Evolutionary conservation across 2,797 vertebrate genomes (phyloP), one percentile per base, ranked within the genome.

Genomic region (Aphelocoma californica): DNA sequence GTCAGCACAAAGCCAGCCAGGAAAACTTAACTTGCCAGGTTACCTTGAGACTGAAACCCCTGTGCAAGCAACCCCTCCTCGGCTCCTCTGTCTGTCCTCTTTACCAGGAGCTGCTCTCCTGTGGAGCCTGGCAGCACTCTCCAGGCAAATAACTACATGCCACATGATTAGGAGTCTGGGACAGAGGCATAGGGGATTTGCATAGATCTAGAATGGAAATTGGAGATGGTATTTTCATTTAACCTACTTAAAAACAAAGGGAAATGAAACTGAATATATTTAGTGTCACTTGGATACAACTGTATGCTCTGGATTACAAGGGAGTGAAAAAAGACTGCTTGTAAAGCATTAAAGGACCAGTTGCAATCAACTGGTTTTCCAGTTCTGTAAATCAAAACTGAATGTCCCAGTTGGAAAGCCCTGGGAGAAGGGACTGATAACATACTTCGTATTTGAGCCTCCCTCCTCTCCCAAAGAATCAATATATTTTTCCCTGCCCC

Each of bases 171-270:
- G 44, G 25, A 93, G 75, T 36, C 65, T 56, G n/a, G 75, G 47
- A 82, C 3, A 69, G 70, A 60, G 28, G 73, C 69, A 83, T 2
- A 36, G n/a, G 80, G 58, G 81, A 94, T 88, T 84, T 93, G 81
- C 70, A 87, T 10, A 95, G 86, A 95, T 82, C 75, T 53, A 64
- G 91, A 73, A 80, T 44, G 40, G 42, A 81, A 93, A 75, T 0
- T 70, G 32, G 38, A 89, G n/a, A 89, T 29, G 36, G 34, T 75
- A 89, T 78, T 95, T 93, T 94, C 88, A 92, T 93, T 92, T 93
- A 95, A 95, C 81, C 93, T 88, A 96, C 83, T 95, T 96, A 64
- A 92, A 95, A 96, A 81, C 88, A 92, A 93, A 96, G 32, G 53
- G 86, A 86, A 95, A 92, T 44, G 47, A 96, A 91, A 86, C 38